Conservation (phyloP, 30 jellyfish, hydroid and myxozoan genomes). For the Sanderia malayensis region DNA sequence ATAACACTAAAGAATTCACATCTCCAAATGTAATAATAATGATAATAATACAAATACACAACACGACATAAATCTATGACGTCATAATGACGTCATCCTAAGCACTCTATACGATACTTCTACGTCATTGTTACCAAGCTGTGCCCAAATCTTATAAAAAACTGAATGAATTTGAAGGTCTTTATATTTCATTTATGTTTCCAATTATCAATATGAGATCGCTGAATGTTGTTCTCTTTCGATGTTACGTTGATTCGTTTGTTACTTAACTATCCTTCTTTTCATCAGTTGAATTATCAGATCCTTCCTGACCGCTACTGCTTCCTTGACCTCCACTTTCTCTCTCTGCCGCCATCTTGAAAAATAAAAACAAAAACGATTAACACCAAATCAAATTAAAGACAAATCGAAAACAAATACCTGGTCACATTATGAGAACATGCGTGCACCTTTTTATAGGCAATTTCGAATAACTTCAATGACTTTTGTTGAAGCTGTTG, state of each 20-base stretch:
- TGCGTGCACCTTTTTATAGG: conserved; percentile 93
- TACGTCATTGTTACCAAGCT: no score
- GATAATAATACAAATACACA: not conserved
- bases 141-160: no score
- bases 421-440: no score
- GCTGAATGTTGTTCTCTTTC: not conserved
- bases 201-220: not conserved
- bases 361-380: no score
- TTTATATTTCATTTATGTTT: no score
- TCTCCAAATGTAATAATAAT: not conserved
- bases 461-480: conserved; percentile 83
- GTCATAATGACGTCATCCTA: not conserved
- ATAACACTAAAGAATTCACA: no score
- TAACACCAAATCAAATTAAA: no score
- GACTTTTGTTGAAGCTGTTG: conserved; percentile 91
- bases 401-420: no score
- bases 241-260: not conserved
- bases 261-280: not conserved
- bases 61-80: not conserved
- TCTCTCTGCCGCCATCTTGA: conserved; percentile 3
- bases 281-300: not conserved
- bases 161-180: no score
- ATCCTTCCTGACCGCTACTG: no score
- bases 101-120: no score
- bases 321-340: not conserved